Percentiles rank a stretch among this genome's conserved stretches.
Conservation (phyloP, 2,888 invertebrate genomes). For the Neuroscelio doddi region DNA sequence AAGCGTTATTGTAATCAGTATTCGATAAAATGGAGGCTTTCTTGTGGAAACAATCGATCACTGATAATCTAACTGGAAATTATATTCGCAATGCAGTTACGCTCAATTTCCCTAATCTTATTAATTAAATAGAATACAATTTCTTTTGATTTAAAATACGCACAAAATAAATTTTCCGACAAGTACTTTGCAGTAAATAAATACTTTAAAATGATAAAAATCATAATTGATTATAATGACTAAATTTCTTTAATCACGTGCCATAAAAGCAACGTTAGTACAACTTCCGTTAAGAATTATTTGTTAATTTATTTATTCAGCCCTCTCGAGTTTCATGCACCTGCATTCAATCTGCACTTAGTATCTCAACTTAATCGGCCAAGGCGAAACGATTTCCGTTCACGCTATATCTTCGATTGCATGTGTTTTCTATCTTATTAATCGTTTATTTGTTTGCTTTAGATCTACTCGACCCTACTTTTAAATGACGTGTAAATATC, state of each 20-base stretch:
- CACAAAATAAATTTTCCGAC: no score
- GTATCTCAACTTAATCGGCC: slow-evolving; percentile 43
- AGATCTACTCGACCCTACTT: neutral
- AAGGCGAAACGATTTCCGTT: slow-evolving; percentile 45
- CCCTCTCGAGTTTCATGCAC: slow-evolving; percentile 28
- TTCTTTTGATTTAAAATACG: no score
- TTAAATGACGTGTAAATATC: slow-evolving; percentile 28
- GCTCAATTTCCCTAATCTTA: no score
- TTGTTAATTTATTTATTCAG: slow-evolving; percentile 37
- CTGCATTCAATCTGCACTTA: slow-evolving; percentile 22
- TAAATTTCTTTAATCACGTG: neutral
- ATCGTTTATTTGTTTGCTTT: slow-evolving; percentile 8
- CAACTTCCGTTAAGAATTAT: slow-evolving; percentile 45
- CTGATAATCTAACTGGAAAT: no score
- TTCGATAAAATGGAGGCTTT: no score
- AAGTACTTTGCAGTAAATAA: no score
- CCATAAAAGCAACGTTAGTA: slow-evolving; percentile 27
- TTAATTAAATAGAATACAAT: no score
- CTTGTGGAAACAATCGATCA: no score
- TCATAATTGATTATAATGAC: no score
- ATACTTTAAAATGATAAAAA: no score
- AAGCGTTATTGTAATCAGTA: no score
- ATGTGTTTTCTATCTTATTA: slow-evolving; percentile 28
- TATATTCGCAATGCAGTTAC: no score
- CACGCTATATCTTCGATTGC: slow-evolving; percentile 9